Evolutionary conservation across 2,888 invertebrate genomes (phyloP).

Genomic region (Spisula subtruncata): DNA sequence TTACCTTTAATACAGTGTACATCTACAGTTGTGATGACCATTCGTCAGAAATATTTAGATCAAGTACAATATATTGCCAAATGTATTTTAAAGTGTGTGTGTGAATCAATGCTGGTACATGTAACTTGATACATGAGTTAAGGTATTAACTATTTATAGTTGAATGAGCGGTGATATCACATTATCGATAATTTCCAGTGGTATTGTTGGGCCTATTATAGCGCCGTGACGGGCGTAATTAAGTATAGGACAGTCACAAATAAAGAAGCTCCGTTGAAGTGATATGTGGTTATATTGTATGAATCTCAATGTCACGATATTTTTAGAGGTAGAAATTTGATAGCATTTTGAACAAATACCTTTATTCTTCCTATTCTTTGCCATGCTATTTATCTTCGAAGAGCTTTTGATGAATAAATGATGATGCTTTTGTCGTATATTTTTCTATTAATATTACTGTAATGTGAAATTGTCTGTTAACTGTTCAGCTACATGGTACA

Average conservation of each 20-base stretch:
- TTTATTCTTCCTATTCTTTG: no score
- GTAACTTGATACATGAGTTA: neutral
- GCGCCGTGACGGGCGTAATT: neutral
- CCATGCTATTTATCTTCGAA: no score
- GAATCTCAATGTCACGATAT: conserved; percentile 13
- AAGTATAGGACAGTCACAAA: neutral
- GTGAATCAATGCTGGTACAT: neutral
- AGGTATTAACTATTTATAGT: neutral
- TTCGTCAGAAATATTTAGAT: no score
- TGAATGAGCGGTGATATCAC: neutral
- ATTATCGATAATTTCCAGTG: neutral
- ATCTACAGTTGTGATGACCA: no score
- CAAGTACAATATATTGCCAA: neutral
- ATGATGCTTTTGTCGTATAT: no score
- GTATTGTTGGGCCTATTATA: neutral
- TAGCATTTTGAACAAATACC: neutral
- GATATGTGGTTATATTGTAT: neutral
- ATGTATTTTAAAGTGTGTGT: neutral
- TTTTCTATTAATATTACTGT: no score
- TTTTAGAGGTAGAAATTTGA: neutral
- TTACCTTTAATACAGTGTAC: no score
- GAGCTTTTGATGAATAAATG: no score
- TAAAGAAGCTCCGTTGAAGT: neutral
- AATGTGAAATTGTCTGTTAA: no score
- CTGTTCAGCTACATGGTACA: no score